phyloP scores from a whole-genome alignment of 2,888 invertebrate species.

The Tricholauxania praeusta region DNA sequence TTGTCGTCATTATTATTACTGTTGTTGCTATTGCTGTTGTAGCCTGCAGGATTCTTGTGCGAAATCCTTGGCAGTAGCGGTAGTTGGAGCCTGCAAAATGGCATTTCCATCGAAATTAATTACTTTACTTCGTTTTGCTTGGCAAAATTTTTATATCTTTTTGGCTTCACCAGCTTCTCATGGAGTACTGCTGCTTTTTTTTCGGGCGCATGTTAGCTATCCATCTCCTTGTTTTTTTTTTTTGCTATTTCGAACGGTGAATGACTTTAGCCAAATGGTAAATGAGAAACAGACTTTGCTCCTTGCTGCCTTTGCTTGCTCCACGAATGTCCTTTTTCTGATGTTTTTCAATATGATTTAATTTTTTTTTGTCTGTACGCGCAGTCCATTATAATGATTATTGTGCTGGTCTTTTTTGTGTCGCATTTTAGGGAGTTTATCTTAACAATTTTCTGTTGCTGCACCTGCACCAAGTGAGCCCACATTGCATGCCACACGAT shows the following conservation, averaged over 20 bases:
- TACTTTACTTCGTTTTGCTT: slow-evolving; percentile 19
- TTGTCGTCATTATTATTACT: neutral
- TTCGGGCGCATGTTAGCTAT: neutral
- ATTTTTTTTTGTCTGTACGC: too few species aligned
- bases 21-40: neutral
- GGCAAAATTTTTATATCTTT: too few species aligned
- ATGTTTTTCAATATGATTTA: too few species aligned
- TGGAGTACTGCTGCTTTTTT: too few species aligned
- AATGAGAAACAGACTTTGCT: slow-evolving; percentile 14
- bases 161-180: too few species aligned
- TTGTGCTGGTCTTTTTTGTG: neutral
- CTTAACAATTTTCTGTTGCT: too few species aligned
- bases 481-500: too few species aligned
- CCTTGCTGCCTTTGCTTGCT: too few species aligned
- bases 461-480: too few species aligned
- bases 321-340: too few species aligned
- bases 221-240: neutral
- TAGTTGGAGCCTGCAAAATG: neutral
- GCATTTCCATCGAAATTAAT: slow-evolving; percentile 29
- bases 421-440: too few species aligned
- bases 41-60: neutral
- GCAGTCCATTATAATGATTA: slow-evolving; percentile 23
- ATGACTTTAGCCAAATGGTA: slow-evolving; percentile 9
- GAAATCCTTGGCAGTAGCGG: neutral
- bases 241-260: neutral